These are phyloP conservation scores for Myioborus melanocephalus DNA, from an alignment of 2,797 vertebrate species.

Conservation along the genomic window DNA sequence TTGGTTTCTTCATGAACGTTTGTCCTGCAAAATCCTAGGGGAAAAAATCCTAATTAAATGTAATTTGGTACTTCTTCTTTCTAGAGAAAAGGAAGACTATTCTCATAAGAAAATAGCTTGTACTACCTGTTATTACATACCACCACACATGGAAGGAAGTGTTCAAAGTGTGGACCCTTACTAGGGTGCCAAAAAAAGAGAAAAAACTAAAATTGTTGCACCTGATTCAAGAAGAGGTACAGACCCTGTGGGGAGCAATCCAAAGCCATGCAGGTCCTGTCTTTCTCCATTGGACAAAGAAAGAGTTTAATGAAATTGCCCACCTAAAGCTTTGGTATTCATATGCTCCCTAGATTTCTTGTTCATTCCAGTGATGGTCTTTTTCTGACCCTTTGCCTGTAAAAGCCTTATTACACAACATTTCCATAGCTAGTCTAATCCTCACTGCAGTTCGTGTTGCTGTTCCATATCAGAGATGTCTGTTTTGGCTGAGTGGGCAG, in stretches of 20 bases:
- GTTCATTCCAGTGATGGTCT: neutral
- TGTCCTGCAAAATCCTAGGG: neutral
- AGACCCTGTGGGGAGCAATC: neutral
- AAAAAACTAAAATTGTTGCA: neutral
- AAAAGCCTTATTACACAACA: neutral
- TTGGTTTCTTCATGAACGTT: neutral
- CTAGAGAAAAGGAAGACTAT: neutral
- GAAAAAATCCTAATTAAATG: neutral
- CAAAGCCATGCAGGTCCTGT: neutral
- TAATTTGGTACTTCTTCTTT: neutral
- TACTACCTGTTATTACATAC: neutral
- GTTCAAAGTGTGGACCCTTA: neutral
- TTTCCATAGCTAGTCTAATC: neutral
- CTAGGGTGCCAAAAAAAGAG: neutral
- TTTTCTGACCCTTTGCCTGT: neutral
- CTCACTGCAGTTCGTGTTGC: neutral
- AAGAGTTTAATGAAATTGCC: neutral
- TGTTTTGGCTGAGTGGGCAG: neutral
- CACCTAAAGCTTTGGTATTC: neutral
- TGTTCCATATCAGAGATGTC: neutral
- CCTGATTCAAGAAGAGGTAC: neutral
- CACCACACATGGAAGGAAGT: neutral
- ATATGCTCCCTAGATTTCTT: neutral
- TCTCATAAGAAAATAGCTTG: neutral
- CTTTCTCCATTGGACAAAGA: neutral